Evolutionary conservation across 1,140 invertebrate species (phyloP), one percentile per base, ranked within the genome.

Genomic region (Bombus breviceps): DNA sequence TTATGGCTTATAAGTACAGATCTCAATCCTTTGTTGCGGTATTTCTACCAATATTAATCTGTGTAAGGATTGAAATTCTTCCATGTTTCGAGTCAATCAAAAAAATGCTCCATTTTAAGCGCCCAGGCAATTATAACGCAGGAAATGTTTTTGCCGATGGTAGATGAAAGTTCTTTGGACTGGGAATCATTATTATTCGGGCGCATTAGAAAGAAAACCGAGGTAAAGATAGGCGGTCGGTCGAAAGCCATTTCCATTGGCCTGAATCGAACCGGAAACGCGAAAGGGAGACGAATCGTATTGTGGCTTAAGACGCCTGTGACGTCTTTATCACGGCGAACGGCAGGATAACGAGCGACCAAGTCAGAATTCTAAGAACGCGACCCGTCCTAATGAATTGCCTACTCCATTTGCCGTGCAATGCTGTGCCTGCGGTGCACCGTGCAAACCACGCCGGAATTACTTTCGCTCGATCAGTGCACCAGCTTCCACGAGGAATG

Each of bases 311-410:
- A 77, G 34, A 39, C 59, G n/a, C 34, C 53, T 47, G 53, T 64
- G 83, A 85, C 83, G 68, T 85, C 83, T 79, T 85, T 72, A 85
- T 32, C 83, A 28, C 34, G 82, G 12, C 41, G 64, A 77, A 41
- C 37, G 34, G 37, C 47, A 43, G 86, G 43, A 85, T 88, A 88
- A 88, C 78, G 83, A 85, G 78, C 72, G 74, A 75, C 43, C 47
- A 32, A 68, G 72, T 59, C 59, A 77, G 83, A 88, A 88, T 85
- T 76, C 83, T n/a, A 73, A 73, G 64, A 81, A 85, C 73, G 78
- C 83, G 41, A 28, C 25, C n/a, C 39, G 47, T 74, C 64, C 74
- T 88, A 88, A 88, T 85, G 86, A 88, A 88, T 88, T 88, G 66
- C 83, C 86, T 81, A 73, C 83, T 85, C 72, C 78, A 85, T 87